Evolutionary conservation across 2,113 vertebrate genomes (phyloP), one percentile per base, ranked within the genome.

Genomic region (Pedetes capensis): DNA sequence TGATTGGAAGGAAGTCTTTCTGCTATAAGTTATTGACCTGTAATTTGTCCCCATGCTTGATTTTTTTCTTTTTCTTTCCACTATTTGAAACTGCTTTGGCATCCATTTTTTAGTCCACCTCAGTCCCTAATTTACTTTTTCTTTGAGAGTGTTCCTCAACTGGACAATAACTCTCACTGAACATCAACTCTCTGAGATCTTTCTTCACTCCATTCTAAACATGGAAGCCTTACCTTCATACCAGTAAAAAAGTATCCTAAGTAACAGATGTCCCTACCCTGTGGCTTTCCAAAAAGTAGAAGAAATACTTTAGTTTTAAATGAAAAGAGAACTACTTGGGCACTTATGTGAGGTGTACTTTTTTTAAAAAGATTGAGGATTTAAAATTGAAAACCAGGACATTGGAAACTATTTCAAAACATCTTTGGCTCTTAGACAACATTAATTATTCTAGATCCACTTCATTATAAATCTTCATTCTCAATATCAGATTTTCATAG

Each of bases 261-360:
- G 82, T 49, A 79, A 42, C 57, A 76, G 64, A 37, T 13, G 27
- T 42, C 47, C 14, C 1, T 49, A 49, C 4, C 13, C 23, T 59
- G 14, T 80, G 49, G 34, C 53, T 74, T 94, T 83, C 37, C 22
- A 69, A 78, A 95, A 78, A 57, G 29, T 27, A 86, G 44, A 72
- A 86, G 1, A 63, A 91, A 34, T 16, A 49, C 22, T 68, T 91
- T 78, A 17, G 29, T 11, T 10, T 90, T 83, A 47, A 51, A 71
- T 87, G 25, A 75, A 96, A 91, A 79, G 86, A 90, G 23, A 83
- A 89, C 42, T 87, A 87, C 61, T 75, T 74, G n/a, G 23, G 29
- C 11, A 87, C 47, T 87, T 63, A 55, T 66, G 83, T 16, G 32
- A 92, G 25, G 27, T 17, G 72, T 64, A 44, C 7, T 29, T 76